A percentile compares a stretch with the other conserved stretches of the same genome.
Conservation (phyloP, 1,140 invertebrate genomes). For the Apis mellifera region DNA sequence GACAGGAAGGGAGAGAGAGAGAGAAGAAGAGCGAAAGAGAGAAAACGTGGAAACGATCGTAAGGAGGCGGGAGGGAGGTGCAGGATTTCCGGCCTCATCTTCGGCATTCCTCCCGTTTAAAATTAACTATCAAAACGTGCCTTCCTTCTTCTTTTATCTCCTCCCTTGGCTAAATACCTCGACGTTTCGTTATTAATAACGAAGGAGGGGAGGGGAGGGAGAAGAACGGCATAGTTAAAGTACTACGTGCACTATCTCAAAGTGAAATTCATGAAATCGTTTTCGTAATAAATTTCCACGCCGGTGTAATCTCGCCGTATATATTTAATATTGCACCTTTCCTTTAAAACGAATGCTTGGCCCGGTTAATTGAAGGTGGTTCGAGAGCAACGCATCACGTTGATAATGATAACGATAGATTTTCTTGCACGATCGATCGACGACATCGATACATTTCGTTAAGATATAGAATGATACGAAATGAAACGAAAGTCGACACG, state of each 20-base stretch:
- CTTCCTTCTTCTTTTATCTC: conserved; percentile 49
- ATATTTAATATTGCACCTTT: conserved; percentile 15
- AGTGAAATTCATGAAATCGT: conserved; percentile 41
- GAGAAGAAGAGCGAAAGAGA: neutral
- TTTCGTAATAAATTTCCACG: conserved; percentile 29
- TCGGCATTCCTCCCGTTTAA: conserved; percentile 50
- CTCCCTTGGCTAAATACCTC: conserved; percentile 44
- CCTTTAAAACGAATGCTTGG: neutral
- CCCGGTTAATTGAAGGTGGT: neutral
- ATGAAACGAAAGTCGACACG: too few relatives aligned
- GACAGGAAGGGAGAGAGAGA: neutral
- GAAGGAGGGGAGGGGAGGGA: neutral
- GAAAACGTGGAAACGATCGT: conserved; percentile 30
- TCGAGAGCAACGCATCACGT: too few relatives aligned
- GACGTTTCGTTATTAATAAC: conserved; percentile 63
- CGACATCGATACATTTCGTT: too few relatives aligned
- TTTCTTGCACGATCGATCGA: neutral
- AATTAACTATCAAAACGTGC: conserved; percentile 64
- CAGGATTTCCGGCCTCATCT: conserved; percentile 9
- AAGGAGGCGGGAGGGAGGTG: conserved; percentile 8
- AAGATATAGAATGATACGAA: too few relatives aligned
- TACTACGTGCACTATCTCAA: conserved; percentile 45
- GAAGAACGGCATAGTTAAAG: conserved; percentile 31
- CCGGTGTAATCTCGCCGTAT: conserved; percentile 16
- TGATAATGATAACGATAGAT: neutral